Conservation (phyloP, 2,888 invertebrate genomes). For the Coleophora deauratella region DNA sequence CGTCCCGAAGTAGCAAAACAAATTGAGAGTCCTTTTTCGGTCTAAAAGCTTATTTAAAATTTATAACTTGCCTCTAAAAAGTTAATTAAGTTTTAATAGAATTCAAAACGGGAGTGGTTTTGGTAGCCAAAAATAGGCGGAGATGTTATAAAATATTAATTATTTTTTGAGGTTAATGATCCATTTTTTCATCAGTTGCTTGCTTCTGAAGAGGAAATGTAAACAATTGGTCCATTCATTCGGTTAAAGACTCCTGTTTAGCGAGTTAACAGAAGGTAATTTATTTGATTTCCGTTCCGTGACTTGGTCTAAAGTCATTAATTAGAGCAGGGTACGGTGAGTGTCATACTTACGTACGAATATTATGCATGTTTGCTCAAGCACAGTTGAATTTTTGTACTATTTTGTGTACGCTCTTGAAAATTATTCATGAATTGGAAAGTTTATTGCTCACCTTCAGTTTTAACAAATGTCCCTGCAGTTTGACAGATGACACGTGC, state of each 20-base stretch:
- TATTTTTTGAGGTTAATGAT: slow-evolving; percentile 64
- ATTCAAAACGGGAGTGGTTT: slow-evolving; percentile 67
- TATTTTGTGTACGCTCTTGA: too few relatives aligned
- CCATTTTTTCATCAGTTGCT: slow-evolving; percentile 35
- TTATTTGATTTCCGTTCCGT: background rate
- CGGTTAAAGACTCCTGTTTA: slow-evolving; percentile 10
- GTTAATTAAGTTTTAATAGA: slow-evolving; percentile 75
- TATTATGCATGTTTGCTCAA: too few relatives aligned
- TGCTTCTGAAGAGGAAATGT: slow-evolving; percentile 54
- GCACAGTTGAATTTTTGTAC: too few relatives aligned
- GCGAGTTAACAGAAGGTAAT: slow-evolving; percentile 1
- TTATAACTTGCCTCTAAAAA: slow-evolving; percentile 59
- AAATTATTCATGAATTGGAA: background rate
- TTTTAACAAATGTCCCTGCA: too few relatives aligned
- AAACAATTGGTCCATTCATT: slow-evolving; percentile 41
- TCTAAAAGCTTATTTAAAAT: slow-evolving; percentile 57
- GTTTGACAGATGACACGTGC: too few relatives aligned
- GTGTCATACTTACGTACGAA: too few relatives aligned
- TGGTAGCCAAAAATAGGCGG: slow-evolving; percentile 75
- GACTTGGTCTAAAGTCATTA: background rate
- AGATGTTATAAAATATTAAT: slow-evolving; percentile 69
- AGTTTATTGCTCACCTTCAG: too few relatives aligned
- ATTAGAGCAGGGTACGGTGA: too few relatives aligned
- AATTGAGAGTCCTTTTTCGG: slow-evolving; percentile 58
- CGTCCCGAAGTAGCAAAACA: slow-evolving; percentile 72